phyloP scores from a whole-genome alignment of 2,888 invertebrate species.

The Amiota mariae region DNA sequence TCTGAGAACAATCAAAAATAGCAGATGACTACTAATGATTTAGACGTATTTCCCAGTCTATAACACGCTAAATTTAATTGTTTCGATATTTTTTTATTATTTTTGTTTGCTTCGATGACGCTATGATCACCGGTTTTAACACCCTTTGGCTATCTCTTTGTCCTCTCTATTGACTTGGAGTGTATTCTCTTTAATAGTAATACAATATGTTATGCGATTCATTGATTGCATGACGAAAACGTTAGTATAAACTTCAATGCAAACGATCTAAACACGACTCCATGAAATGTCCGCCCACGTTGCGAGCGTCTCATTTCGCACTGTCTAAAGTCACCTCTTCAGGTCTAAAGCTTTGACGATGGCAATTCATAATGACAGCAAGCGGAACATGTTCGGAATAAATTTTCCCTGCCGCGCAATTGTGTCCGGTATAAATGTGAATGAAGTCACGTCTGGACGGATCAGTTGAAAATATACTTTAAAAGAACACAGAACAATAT shows the following conservation, averaged over 20 bases:
- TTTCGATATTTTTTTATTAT: background rate
- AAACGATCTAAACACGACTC: background rate
- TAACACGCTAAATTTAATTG: constrained; percentile 16
- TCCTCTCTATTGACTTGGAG: background rate
- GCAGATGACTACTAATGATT: constrained; percentile 12
- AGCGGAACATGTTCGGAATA: constrained; percentile 23
- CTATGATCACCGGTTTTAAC: background rate
- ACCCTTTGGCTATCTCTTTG: background rate
- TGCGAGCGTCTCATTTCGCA: background rate
- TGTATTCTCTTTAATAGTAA: background rate
- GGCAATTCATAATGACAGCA: constrained; percentile 23
- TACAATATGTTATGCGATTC: background rate
- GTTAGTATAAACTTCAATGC: constrained; percentile 8
- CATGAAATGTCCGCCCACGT: background rate
- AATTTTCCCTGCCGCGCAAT: constrained; percentile 12
- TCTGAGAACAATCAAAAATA: background rate
- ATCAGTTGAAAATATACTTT: constrained; percentile 10
- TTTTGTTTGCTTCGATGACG: background rate
- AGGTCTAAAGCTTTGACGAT: background rate
- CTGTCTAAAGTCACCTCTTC: background rate
- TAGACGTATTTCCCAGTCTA: constrained; percentile 17
- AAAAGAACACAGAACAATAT: background rate
- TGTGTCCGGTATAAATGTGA: constrained; percentile 7
- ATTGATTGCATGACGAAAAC: constrained; percentile 2
- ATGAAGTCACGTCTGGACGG: constrained; percentile 5